Conservation (phyloP, 2,113 vertebrate genomes). For the Drymodes brunneopygia region DNA sequence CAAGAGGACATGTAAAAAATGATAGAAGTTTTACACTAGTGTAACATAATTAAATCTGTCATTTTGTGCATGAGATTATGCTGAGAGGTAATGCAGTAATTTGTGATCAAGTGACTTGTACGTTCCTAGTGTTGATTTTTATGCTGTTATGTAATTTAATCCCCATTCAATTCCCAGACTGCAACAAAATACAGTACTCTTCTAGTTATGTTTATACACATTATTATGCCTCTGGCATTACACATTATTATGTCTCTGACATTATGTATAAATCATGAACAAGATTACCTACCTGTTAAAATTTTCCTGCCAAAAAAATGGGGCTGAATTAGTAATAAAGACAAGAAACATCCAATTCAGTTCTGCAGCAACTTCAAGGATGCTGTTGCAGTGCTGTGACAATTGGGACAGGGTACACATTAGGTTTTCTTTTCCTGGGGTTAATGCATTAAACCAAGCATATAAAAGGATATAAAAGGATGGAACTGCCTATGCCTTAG, state of each 20-base stretch:
- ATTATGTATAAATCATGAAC: neutral
- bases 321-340: neutral
- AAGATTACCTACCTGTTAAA: neutral
- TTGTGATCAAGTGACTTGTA: neutral
- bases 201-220: neutral
- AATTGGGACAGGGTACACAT: rapidly evolving
- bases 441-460: neutral
- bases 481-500: neutral
- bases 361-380: neutral
- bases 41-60: neutral
- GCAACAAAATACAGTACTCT: neutral
- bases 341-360: neutral
- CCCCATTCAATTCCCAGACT: neutral
- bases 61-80: neutral
- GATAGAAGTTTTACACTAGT: neutral
- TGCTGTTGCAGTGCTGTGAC: neutral
- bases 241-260: neutral
- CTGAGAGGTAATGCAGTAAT: neutral
- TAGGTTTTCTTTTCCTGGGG: neutral
- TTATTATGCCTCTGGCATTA: neutral
- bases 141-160: neutral
- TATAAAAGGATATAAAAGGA: neutral
- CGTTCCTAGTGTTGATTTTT: neutral
- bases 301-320: neutral
- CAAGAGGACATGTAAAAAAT: neutral